phyloP scores from a whole-genome alignment of 2,888 invertebrate genomes.

The Zaprionus bogoriensis region DNA sequence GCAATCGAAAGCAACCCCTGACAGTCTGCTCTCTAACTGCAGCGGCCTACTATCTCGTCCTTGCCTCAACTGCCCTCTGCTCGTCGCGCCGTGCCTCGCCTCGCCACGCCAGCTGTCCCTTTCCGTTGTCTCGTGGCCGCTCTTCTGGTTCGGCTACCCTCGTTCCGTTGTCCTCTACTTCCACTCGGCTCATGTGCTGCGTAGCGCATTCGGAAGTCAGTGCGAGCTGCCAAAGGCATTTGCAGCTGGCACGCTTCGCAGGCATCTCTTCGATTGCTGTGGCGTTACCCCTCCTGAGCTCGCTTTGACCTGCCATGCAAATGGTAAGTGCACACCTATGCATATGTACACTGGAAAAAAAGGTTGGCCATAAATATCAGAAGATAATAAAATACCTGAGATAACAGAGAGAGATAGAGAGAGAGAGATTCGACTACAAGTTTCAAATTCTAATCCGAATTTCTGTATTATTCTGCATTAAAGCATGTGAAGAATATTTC shows the following conservation, averaged over 20 bases:
- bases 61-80: conserved; percentile 8
- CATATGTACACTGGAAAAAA: conserved; percentile 36
- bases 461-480: too few species aligned
- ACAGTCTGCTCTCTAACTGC: conserved; percentile 59
- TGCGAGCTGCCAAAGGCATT: conserved; percentile 22
- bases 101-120: conserved; percentile 18
- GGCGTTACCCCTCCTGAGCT: conserved; percentile 25
- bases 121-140: conserved; percentile 51
- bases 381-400: too few species aligned
- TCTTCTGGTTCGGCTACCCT: conserved; percentile 7
- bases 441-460: too few species aligned
- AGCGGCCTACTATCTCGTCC: conserved; percentile 56
- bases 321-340: conserved; percentile 54
- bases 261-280: conserved; percentile 52
- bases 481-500: too few species aligned
- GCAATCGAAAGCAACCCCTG: conserved; percentile 60
- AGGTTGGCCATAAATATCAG: too few species aligned
- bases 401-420: too few species aligned
- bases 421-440: too few species aligned
- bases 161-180: background rate
- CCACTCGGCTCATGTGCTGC: too few species aligned
- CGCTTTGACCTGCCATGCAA: conserved; percentile 59
- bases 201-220: conserved; percentile 33
- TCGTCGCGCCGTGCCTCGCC: conserved; percentile 30
- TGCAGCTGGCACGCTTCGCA: conserved; percentile 74